Base-by-base conservation (phyloP, 2,888 invertebrate genomes). In the Sesia apiformis region DNA sequence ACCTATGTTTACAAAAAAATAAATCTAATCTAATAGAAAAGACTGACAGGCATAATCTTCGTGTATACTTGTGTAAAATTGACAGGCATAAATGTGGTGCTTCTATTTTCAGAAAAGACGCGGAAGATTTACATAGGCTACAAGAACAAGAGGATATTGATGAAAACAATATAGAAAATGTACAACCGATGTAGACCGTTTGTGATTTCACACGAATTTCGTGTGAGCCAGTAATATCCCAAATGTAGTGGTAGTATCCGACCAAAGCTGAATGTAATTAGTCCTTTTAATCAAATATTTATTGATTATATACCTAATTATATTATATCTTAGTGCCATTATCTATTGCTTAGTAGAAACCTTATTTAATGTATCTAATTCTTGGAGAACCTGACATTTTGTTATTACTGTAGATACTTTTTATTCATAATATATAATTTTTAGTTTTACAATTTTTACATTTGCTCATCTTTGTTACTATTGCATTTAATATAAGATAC, bases 181-280 rank as follows among this genome's bases (percentile, higher is more conserved):
- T 77, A 41, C 72, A 72, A 60, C 85, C 86, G 52, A 90, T 90
- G 89, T 87, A 85, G 65, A 57, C 52, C 39, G n/a, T 52, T 52
- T 40, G 52, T 52, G 40, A 52, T 50, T 43, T 23, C 43, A 39
- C 41, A 50, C 39, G 49, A 43, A 43, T 5, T 51, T 56, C 57
- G 56, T 58, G 60, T 62, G 61, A 65, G 66, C 65, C 64, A 71
- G 65, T 63, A 63, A 60, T 57, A 69, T 71, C 74, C 84, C 81
- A 85, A 84, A 84, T 78, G 78, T 87, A 88, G 87, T 70, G 70
- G 78, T 87, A 87, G 85, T 78, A 65, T 78, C 74, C 83, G 77
- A 87, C 88, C 88, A 89, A 89, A 89, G 88, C 78, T 84, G 76
- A 74, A 69, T 72, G 66, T 76, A 76, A 74, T 75, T 79, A 81